These are phyloP conservation scores for Gracilinanus agilis DNA, from an alignment of 2,113 vertebrate species.

Conservation along the genomic window DNA sequence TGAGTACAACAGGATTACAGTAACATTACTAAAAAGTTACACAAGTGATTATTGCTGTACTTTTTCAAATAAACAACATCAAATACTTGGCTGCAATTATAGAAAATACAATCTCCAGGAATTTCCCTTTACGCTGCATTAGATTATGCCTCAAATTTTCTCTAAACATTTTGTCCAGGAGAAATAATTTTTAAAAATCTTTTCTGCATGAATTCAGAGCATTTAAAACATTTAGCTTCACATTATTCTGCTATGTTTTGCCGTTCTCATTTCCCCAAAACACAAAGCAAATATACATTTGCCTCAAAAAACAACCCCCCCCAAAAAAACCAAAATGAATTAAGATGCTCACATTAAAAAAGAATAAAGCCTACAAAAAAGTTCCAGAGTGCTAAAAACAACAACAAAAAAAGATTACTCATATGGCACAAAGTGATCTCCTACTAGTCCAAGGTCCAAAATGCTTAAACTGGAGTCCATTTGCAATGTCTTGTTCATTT, in stretches of 20 bases:
- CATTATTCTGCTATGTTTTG: constrained; percentile 85
- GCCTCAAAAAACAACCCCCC: constrained; percentile 80
- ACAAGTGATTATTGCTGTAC: constrained; percentile 81
- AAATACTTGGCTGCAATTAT: constrained; percentile 68
- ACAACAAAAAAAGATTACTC: constrained; percentile 83
- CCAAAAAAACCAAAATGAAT: constrained; percentile 66
- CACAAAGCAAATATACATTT: constrained; percentile 87
- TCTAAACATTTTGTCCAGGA: constrained; percentile 69
- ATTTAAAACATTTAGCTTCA: constrained; percentile 87
- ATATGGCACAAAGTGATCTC: constrained; percentile 88
- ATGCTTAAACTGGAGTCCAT: constrained; percentile 80
- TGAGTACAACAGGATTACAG: constrained; percentile 79
- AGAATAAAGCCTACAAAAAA: constrained; percentile 91
- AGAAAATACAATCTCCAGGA: constrained; percentile 77
- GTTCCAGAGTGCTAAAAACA: constrained; percentile 86
- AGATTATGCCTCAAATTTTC: constrained; percentile 65
- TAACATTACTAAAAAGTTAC: constrained; percentile 84
- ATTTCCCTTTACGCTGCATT: constrained; percentile 73
- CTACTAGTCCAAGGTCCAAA: constrained; percentile 85
- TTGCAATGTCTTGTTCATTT: constrained; percentile 78
- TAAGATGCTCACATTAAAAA: constrained; percentile 91
- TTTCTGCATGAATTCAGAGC: constrained; percentile 84
- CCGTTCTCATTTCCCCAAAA: constrained; percentile 85
- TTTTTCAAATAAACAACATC: constrained; percentile 65
- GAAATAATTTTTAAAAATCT: constrained; percentile 78